Conservation (phyloP, 1,140 invertebrate genomes). For the Pogonognathellus flavescens region DNA sequence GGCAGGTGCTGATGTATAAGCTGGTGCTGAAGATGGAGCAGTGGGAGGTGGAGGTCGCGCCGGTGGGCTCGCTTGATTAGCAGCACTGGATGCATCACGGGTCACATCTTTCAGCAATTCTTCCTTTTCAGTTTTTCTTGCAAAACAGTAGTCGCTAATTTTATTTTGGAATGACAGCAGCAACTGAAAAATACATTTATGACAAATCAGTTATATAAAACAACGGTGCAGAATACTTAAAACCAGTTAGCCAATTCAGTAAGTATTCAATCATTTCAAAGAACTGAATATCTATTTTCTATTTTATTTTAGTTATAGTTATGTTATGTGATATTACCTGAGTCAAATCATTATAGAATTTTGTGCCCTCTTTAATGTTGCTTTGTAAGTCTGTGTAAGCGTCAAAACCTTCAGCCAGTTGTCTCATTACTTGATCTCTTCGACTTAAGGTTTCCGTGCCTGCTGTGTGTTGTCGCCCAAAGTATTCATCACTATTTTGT, state of each 20-base stretch:
- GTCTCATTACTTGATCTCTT: slow-evolving; percentile 64
- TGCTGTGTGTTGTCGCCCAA: slow-evolving; percentile 75
- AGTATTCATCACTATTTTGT: slow-evolving; percentile 70
- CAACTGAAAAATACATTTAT: slow-evolving; percentile 74
- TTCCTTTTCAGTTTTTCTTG: slow-evolving; percentile 98
- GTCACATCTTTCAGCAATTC: slow-evolving; percentile 93
- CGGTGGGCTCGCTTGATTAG: slow-evolving; percentile 71
- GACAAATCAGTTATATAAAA: too few species aligned
- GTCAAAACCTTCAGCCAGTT: slow-evolving; percentile 88
- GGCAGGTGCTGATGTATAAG: slow-evolving; percentile 61
- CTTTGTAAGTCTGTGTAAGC: slow-evolving; percentile 89
- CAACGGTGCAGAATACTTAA: too few species aligned
- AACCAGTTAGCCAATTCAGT: too few species aligned
- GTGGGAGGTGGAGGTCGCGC: slow-evolving; percentile 66
- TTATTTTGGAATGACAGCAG: slow-evolving; percentile 97
- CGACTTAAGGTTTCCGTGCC: slow-evolving; percentile 68
- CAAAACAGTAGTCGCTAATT: slow-evolving; percentile 98
- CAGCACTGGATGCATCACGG: slow-evolving; percentile 66
- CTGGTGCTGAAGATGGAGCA: slow-evolving; percentile 66
- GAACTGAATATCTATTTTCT: not conserved
- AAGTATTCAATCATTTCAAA: not conserved
- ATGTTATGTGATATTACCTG: too few species aligned
- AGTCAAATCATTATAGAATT: slow-evolving; percentile 99
- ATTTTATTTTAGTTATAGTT: not conserved
- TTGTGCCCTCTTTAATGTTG: slow-evolving; percentile 94